Percentiles rank a stretch among this genome's conserved stretches.
Evolutionary conservation across 1,140 invertebrate species (phyloP).

Genomic region (Euborellia annulipes): DNA sequence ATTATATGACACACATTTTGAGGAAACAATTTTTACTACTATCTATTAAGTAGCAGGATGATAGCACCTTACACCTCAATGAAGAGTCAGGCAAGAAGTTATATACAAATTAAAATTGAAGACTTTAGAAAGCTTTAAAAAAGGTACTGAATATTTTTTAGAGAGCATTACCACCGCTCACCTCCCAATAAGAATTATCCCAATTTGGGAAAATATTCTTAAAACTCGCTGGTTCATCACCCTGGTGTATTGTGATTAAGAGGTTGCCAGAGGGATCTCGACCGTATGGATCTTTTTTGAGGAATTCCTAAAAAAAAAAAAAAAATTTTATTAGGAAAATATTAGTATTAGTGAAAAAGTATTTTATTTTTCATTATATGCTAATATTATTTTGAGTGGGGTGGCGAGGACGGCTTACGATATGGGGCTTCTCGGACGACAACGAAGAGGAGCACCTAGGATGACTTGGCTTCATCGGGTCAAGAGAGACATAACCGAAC

Average conservation of each 20-base stretch:
- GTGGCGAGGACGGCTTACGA: neutral
- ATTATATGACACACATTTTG: no score
- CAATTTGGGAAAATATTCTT: slow-evolving; percentile 50
- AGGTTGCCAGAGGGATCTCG: slow-evolving; percentile 36
- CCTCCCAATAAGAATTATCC: slow-evolving; percentile 45
- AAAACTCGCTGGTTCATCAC: slow-evolving; percentile 48
- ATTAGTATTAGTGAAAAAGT: neutral
- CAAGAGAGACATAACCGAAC: no score
- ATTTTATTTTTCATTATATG: neutral
- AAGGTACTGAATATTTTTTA: no score
- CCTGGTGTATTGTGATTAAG: slow-evolving; percentile 46
- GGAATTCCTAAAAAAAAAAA: slow-evolving; percentile 36
- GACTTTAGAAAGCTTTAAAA: no score
- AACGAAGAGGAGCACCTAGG: no score
- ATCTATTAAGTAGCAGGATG: no score
- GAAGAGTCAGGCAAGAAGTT: no score
- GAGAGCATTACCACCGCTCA: slow-evolving; percentile 15
- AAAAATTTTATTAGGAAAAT: neutral
- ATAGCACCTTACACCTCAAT: no score
- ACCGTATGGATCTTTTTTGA: slow-evolving; percentile 32
- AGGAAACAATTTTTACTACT: no score
- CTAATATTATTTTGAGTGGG: neutral
- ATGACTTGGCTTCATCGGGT: no score
- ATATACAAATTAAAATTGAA: no score
- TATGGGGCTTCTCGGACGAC: neutral